Evolutionary conservation across 2,888 invertebrate species (phyloP).

Genomic region (Acrocera orbiculus): DNA sequence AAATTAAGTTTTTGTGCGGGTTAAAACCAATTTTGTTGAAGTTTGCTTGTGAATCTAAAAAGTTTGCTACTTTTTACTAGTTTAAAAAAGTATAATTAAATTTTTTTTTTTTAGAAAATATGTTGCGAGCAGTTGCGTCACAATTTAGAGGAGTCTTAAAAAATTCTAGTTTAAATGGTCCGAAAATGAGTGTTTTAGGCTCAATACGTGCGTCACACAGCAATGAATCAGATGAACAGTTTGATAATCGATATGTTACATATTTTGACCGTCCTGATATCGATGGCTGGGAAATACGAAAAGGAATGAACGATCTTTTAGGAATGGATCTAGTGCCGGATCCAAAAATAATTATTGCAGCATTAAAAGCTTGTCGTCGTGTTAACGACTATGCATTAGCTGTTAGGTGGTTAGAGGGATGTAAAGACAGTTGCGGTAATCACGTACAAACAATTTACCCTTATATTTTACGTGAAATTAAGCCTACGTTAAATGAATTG

Average conservation of each 20-base stretch:
- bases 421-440: constrained; percentile 73
- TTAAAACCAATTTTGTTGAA: too few relatives aligned
- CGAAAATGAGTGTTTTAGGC: constrained; percentile 20
- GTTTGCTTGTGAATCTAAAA: too few relatives aligned
- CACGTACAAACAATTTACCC: constrained; percentile 65
- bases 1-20: too few relatives aligned
- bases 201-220: constrained; percentile 31
- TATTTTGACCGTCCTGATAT: constrained; percentile 76
- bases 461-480: constrained; percentile 75
- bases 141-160: constrained; percentile 30
- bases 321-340: constrained; percentile 88
- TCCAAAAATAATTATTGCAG: constrained; percentile 73
- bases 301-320: constrained; percentile 74
- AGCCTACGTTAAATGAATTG: constrained; percentile 80
- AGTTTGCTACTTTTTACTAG: too few relatives aligned
- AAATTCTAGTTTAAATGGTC: constrained; percentile 19
- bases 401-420: constrained; percentile 78
- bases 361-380: constrained; percentile 76
- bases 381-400: constrained; percentile 89
- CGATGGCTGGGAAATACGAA: constrained; percentile 88
- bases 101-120: too few relatives aligned
- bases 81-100: too few relatives aligned
- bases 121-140: constrained; percentile 35
- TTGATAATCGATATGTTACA: constrained; percentile 63
- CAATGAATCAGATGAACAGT: constrained; percentile 65